Evolutionary conservation across 2,888 invertebrate genomes (phyloP).

Genomic region (Eupithecia subumbrata): DNA sequence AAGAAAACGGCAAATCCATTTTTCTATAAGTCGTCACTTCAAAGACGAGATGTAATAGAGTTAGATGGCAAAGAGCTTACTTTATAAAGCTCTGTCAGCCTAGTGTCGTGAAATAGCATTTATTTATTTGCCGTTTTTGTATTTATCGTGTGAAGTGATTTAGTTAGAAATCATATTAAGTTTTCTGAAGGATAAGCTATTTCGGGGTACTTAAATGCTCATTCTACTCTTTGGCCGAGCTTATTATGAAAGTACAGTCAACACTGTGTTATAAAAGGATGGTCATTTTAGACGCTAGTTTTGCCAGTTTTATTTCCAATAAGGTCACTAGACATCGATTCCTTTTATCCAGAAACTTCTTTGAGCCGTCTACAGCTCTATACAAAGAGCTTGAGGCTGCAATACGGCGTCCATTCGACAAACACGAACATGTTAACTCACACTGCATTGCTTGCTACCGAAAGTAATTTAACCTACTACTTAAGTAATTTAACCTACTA

Average conservation of each 20-base stretch:
- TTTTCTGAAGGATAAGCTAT: not conserved
- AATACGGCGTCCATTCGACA: slow-evolving; percentile 25
- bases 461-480: slow-evolving; percentile 32
- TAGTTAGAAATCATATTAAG: not conserved
- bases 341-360: slow-evolving; percentile 12
- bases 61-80: slow-evolving; percentile 25
- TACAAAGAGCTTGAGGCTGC: slow-evolving; percentile 27
- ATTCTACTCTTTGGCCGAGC: too few species aligned
- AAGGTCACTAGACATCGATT: not conserved
- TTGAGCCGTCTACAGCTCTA: slow-evolving; percentile 20
- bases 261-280: too few species aligned
- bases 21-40: slow-evolving; percentile 35
- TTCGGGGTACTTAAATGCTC: not conserved
- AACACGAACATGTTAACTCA: slow-evolving; percentile 15
- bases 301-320: not conserved
- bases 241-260: too few species aligned
- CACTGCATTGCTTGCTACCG: slow-evolving; percentile 21
- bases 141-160: not conserved
- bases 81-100: slow-evolving; percentile 16
- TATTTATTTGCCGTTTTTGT: not conserved
- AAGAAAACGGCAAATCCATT: slow-evolving; percentile 29
- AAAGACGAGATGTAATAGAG: slow-evolving; percentile 31
- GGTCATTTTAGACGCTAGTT: not conserved
- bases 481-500: too few species aligned
- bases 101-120: slow-evolving; percentile 8